Conservation (phyloP, 2,797 vertebrate species). For the Cephalopachus bancanus region DNA sequence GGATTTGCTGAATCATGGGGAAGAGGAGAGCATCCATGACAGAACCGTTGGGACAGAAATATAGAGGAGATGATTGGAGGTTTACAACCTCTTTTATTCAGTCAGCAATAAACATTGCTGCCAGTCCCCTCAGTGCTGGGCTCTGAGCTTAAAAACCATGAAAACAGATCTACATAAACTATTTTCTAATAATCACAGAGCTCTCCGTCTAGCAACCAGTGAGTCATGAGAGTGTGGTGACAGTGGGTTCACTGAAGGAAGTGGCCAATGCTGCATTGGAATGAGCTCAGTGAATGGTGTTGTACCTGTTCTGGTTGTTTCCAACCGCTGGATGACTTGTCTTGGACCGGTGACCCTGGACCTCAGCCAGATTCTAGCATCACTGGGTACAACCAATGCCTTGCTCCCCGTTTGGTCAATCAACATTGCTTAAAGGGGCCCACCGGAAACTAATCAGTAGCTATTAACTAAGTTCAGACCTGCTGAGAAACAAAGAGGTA, state of each 20-base stretch:
- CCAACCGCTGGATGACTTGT: background rate
- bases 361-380: background rate
- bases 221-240: background rate
- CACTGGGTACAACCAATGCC: slow-evolving; percentile 77
- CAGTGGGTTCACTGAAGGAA: background rate
- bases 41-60: background rate
- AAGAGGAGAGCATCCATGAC: background rate
- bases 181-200: background rate
- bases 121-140: background rate
- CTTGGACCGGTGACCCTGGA: background rate
- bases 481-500: slow-evolving; percentile 92
- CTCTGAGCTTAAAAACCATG: background rate
- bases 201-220: background rate
- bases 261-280: background rate
- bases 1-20: background rate
- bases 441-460: slow-evolving; percentile 93
- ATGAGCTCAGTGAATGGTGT: background rate
- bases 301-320: background rate
- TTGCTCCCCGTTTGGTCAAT: slow-evolving; percentile 87
- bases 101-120: no score
- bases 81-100: background rate
- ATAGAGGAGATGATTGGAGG: background rate
- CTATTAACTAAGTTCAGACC: slow-evolving; percentile 91
- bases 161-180: background rate
- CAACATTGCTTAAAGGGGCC: slow-evolving; percentile 90